Evolutionary conservation across 2,888 invertebrate genomes (phyloP), one percentile per base, ranked within the genome.

Genomic region (Corbicula japonica): DNA sequence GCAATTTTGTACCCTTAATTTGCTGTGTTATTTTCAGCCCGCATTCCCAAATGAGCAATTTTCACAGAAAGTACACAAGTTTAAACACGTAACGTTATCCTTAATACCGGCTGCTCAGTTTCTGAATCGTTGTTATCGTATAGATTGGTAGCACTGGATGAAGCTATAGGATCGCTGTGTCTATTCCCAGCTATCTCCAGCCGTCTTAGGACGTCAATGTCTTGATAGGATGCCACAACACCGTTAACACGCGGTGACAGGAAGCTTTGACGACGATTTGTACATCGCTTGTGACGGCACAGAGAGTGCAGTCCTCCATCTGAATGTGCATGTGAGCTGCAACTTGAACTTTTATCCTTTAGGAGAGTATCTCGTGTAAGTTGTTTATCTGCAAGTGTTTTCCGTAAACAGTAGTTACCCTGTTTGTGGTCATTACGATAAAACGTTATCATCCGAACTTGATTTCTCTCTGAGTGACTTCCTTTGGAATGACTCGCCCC

Each of bases 261-360:
- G 38, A 74, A 66, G 63, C 82, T 74, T 26, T 86, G 82, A 10
- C 81, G 70, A 44, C 82, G 63, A 60, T 84, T 83, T 5, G 77
- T 73, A 56, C 85, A 87, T 32, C 83, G 76, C 77, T 87, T 87
- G 65, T 86, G 85, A 60, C 86, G 85, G 81, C 87, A 87, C 15
- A 86, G 48, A 50, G 81, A 85, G 61, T 87, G 87, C 3, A 87
- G 75, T 30, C 85, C 82, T 5, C 87, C 87, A 44, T 87, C 87
- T n/a, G 87, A 87, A 69, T 87, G 87, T 38, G 87, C 86, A 72
- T 87, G 87, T 28, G 84, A 80, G 50, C 83, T 86, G 21, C 80
- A 77, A 3, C 83, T 77, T 15, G 75, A 72, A 21, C 77, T 76
- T 23, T 78, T 61, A 2, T 58, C 58, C 21, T 58, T 86, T 32